Base-by-base conservation (phyloP, 2,113 vertebrate genomes). In the Perca flavescens region DNA sequence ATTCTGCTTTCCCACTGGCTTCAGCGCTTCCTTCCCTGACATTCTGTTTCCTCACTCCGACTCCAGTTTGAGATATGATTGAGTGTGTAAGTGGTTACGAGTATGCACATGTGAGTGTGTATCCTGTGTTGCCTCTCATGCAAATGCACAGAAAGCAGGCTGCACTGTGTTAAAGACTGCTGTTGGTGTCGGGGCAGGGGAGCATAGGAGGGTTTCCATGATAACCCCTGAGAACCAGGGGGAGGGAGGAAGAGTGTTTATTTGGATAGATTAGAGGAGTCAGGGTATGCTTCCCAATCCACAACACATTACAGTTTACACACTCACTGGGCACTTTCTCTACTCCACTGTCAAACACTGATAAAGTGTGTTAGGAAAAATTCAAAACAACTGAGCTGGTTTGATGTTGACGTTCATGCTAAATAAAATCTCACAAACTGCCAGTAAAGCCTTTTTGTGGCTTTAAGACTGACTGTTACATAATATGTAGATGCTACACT, bases 41-140 rank as follows among this genome's bases (percentile, higher is more conserved):
- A 91, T 89, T 73, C 90, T 91, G 92, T 81, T 94, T 95, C 93
- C 93, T 94, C 88, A 62, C 87, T 88, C 79, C 57, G 66, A 74
- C 87, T 91, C 82, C 57, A 85, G 82, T 74, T 61, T 88, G 80
- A 84, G 84, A 92, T 92, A 79, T 72, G 84, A 89, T 70, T 80
- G 58, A 83, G 79, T 91, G 93, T 89, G 74, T 52, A n/a, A 76
- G 75, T 57, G 79, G 16, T 54, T 82, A 40, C 0, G 21, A 17
- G 56, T 53, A 69, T 36, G 72, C 36, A 66, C 49, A n/a, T 49
- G 65, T 77, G 76, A 50, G 85, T 58, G 88, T 77, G 85, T 92
- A 73, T 94, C 89, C 91, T 91, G 92, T 89, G 85, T 82, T 84
- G 85, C 74, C 72, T 80, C 78, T 34, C 60, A 79, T 83, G 65